A percentile compares a stretch with the other conserved stretches of the same genome.
Evolutionary conservation across 2,888 invertebrate species (phyloP).

Genomic region (Clunio marinus): DNA sequence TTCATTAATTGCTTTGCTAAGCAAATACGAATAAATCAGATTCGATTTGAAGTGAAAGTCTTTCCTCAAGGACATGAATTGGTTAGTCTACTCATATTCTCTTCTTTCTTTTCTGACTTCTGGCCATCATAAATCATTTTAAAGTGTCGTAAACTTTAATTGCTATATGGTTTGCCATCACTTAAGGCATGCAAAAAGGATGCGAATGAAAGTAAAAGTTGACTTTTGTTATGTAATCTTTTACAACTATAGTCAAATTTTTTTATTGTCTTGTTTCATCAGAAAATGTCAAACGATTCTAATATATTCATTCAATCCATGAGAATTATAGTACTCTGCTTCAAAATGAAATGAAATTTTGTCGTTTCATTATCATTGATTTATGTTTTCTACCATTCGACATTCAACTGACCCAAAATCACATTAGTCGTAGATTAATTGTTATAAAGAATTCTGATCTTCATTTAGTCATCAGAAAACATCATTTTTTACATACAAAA

Average conservation of each 20-base stretch:
- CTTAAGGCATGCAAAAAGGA: constrained; percentile 28
- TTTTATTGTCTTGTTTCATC: too few species aligned
- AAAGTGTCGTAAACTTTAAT: constrained; percentile 10
- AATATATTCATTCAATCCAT: too few species aligned
- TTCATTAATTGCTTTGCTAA: constrained; percentile 16
- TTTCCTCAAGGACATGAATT: neutral
- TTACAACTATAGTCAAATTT: constrained; percentile 3
- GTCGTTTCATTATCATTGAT: constrained; percentile 38
- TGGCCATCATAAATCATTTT: constrained; percentile 7
- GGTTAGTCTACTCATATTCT: too few species aligned
- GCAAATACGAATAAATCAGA: neutral
- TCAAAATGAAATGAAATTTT: constrained; percentile 24
- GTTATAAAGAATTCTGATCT: constrained; percentile 28
- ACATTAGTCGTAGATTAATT: constrained; percentile 29
- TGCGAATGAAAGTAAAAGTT: neutral
- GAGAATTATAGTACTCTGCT: neutral
- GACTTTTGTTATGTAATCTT: neutral
- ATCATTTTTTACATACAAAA: constrained; percentile 34
- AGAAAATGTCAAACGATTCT: too few species aligned
- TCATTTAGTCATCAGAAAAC: constrained; percentile 38
- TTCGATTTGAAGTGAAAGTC: constrained; percentile 2
- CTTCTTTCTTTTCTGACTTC: neutral
- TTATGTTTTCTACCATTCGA: constrained; percentile 20
- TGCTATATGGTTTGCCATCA: constrained; percentile 19
- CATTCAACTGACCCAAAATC: constrained; percentile 14